Percentiles rank a stretch among this genome's conserved stretches.
Evolutionary conservation across 2,888 invertebrate species (phyloP).

Genomic region (Micropterix aruncella): DNA sequence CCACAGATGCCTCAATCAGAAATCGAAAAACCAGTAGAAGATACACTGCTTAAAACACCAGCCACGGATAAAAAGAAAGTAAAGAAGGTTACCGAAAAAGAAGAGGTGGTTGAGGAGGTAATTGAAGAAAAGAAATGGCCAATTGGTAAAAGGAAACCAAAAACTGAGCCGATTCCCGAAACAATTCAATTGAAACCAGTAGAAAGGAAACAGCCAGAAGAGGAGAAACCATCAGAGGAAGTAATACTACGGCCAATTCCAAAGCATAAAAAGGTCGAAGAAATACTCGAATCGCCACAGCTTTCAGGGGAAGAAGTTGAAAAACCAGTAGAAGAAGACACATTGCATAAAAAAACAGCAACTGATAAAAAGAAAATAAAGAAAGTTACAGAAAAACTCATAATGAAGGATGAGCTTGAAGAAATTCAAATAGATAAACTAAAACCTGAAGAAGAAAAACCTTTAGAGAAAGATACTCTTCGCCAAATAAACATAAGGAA

Average conservation of each 20-base stretch:
- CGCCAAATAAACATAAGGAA: no score
- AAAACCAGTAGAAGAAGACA: conserved; percentile 19
- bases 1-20: conserved; percentile 30
- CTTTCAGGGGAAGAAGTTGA: conserved; percentile 17
- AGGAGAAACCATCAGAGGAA: conserved; percentile 18
- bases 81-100: conserved; percentile 18
- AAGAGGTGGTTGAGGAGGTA: conserved; percentile 15
- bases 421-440: conserved; percentile 8
- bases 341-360: conserved; percentile 11
- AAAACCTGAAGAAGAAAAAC: conserved; percentile 11
- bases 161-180: conserved; percentile 19
- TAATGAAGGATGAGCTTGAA: conserved; percentile 14
- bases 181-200: conserved; percentile 19
- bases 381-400: conserved; percentile 17
- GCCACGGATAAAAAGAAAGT: conserved; percentile 14
- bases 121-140: conserved; percentile 19
- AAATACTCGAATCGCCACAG: no score
- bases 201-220: conserved; percentile 14
- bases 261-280: conserved; percentile 16
- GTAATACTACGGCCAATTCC: conserved; percentile 18
- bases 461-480: conserved; percentile 16
- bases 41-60: conserved; percentile 17
- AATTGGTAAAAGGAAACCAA: conserved; percentile 16
- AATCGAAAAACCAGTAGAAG: no score
- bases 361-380: conserved; percentile 11